phyloP scores from a whole-genome alignment of 2,113 vertebrate species.

The Spermophilus dauricus region DNA sequence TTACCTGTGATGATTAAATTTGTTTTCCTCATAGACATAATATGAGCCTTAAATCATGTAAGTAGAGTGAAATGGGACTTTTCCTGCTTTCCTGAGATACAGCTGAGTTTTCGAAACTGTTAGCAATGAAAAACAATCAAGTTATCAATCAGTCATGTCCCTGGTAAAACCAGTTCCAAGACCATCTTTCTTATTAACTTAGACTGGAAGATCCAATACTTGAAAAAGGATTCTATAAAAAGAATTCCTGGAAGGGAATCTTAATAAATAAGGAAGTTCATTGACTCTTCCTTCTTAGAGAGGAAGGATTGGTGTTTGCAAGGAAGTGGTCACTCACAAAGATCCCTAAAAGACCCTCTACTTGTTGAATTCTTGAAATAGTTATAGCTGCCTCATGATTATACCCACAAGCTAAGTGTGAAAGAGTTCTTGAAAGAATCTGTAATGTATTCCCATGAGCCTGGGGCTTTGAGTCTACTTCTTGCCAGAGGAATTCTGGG shows the following conservation, averaged over 20 bases:
- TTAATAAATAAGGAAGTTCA: neutral
- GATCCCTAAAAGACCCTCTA: neutral
- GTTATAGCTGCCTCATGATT: too few relatives aligned
- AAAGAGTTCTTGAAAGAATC: neutral
- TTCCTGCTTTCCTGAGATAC: conserved; percentile 33
- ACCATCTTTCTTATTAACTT: neutral
- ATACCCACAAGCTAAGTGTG: neutral
- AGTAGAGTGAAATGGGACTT: conserved; percentile 39
- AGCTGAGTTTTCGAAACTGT: conserved; percentile 1
- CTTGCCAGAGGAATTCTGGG: neutral
- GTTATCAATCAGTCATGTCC: neutral
- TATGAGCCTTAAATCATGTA: neutral
- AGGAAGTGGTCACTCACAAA: neutral
- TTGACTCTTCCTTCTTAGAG: neutral
- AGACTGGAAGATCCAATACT: neutral
- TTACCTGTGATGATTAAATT: conserved; percentile 43
- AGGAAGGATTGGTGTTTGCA: neutral
- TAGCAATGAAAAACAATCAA: neutral
- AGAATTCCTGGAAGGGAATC: neutral
- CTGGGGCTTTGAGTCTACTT: neutral
- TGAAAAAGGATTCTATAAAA: conserved; percentile 16
- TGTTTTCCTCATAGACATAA: neutral
- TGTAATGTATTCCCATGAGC: neutral
- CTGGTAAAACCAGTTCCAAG: neutral
- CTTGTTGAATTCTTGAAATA: neutral